Percentiles rank a stretch among this genome's conserved stretches.
phyloP scores from a whole-genome alignment of 2,113 vertebrate genomes.

The Gila orcuttii region DNA sequence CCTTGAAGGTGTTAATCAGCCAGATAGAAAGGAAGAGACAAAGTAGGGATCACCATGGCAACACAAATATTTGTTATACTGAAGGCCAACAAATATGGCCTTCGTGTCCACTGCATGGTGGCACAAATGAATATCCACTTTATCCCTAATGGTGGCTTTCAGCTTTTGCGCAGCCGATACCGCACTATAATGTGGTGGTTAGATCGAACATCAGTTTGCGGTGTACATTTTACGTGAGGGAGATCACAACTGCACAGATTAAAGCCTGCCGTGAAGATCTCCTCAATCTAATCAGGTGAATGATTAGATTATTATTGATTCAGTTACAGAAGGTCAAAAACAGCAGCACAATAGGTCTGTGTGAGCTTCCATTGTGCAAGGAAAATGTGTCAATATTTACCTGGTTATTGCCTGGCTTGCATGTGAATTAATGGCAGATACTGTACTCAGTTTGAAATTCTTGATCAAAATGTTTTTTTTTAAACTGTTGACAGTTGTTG shows the following conservation, averaged over 20 bases:
- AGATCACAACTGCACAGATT: slow-evolving; percentile 18
- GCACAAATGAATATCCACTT: slow-evolving; percentile 39
- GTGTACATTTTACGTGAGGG: slow-evolving; percentile 14
- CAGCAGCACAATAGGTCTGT: slow-evolving; percentile 22
- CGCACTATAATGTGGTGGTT: slow-evolving; percentile 9
- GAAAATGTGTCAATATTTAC: background rate
- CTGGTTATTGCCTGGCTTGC: background rate
- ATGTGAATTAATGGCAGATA: background rate
- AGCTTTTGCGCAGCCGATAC: slow-evolving; percentile 7
- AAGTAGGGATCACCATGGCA: slow-evolving; percentile 35
- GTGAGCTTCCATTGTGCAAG: background rate
- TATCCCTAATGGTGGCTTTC: slow-evolving; percentile 32
- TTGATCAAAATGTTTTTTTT: too few species aligned
- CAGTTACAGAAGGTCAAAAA: slow-evolving; percentile 29
- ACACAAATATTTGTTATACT: slow-evolving; percentile 38
- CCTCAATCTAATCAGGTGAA: slow-evolving; percentile 39
- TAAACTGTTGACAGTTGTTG: background rate
- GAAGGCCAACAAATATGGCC: slow-evolving; percentile 29
- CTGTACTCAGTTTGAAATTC: background rate
- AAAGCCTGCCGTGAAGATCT: slow-evolving; percentile 24
- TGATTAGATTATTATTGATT: slow-evolving; percentile 43
- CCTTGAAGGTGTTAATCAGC: slow-evolving; percentile 39
- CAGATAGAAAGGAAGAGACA: slow-evolving; percentile 28
- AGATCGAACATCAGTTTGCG: slow-evolving; percentile 32
- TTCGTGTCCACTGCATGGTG: background rate